Evolutionary conservation across 2,888 invertebrate species (phyloP), one percentile per base, ranked within the genome.

Genomic region (Colletes collaris): DNA sequence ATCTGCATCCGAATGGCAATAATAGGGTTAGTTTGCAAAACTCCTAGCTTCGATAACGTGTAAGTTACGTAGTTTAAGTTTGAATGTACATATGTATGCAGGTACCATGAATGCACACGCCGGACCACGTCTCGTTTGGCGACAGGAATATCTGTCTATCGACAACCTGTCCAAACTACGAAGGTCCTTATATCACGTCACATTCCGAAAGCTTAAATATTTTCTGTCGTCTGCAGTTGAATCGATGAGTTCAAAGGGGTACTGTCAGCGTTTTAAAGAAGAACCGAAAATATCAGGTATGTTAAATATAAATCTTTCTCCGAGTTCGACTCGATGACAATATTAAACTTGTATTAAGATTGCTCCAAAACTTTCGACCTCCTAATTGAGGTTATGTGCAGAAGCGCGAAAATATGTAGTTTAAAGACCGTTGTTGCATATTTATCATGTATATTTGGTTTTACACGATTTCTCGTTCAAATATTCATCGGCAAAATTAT

Each of bases 81-180:
- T n/a, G 3, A 55, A 50, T 19, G 3, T 40, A 19, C 27, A 44
- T 16, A 8, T 49, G 40, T 16, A 16, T 27, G 27, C 27, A 27
- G 27, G 27, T 27, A 7, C 60, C n/a, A 40, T 8, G 40, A 40
- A 40, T 46, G 52, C 35, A 16, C 35, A 7, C 6, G 44, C 19
- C 27, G 55, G 35, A 56, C 11, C 27, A 10, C 44, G 44, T 64
- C 58, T 60, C 19, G 40, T 59, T 64, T 64, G 52, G 73, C 46
- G 60, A 73, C 60, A 73, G 76, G 67, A 76, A 76, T 67, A 62
- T 76, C 66, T 73, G 62, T 52, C 66, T 73, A 76, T 76, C 65
- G 76, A 67, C 65, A 73, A 19, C 27, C 35, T 62, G 76, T 73
- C 74, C 50, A 73, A 62, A 46, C 56, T 73, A 27, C 49, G 46